phyloP scores from a whole-genome alignment of 2,797 vertebrate genomes.

The Sarcoramphus papa region DNA sequence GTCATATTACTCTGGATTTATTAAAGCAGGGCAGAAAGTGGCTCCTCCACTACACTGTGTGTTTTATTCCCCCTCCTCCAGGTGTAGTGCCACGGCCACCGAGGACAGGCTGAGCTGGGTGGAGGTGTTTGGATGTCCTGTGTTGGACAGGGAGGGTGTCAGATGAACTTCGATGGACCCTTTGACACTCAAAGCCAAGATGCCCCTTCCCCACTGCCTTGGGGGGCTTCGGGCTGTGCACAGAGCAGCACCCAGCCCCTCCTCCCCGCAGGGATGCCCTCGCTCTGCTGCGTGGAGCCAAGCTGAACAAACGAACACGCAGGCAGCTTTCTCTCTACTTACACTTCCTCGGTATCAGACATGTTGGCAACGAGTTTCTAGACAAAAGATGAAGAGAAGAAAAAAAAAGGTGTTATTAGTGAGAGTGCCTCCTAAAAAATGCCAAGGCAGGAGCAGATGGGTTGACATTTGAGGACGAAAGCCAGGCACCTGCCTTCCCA shows the following conservation, averaged over 20 bases:
- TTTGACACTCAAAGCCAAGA: neutral
- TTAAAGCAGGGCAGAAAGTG: neutral
- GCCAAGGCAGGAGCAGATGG: neutral
- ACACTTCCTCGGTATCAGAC: slow-evolving; percentile 95
- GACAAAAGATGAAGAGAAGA: slow-evolving; percentile 12
- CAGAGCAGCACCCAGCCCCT: neutral
- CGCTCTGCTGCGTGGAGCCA: accelerated
- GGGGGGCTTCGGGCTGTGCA: neutral
- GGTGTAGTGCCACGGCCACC: neutral
- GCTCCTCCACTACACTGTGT: neutral
- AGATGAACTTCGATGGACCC: neutral
- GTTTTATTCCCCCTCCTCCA: neutral
- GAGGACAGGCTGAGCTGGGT: neutral
- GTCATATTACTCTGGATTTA: neutral
- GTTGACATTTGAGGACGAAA: neutral
- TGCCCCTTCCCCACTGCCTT: neutral
- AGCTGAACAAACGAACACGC: neutral
- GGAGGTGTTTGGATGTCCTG: neutral
- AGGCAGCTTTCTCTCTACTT: slow-evolving; percentile 68
- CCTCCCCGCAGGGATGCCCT: neutral
- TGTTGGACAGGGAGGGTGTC: neutral
- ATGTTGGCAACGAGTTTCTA: slow-evolving; percentile 83
- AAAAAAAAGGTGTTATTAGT: neutral
- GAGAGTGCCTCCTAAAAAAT: neutral
- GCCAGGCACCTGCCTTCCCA: neutral